Conservation (phyloP, 1,140 invertebrate species). For the Solen grandis region DNA sequence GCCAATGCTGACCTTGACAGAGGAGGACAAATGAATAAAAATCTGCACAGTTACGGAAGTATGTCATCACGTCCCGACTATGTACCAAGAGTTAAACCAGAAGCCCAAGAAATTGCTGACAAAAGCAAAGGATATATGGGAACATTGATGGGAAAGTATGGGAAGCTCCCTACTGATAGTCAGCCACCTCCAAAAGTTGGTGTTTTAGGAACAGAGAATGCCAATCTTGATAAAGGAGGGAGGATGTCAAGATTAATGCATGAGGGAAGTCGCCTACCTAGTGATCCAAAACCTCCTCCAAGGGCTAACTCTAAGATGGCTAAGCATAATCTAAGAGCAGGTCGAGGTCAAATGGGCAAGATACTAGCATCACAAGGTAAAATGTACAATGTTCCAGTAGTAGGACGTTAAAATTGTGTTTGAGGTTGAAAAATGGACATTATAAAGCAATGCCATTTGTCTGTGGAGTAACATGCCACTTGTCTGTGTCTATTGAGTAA, state of each 20-base stretch:
- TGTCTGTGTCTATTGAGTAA: no score
- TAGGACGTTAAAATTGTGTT: no score
- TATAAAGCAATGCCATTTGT: no score
- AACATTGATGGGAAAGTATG: conserved; percentile 69
- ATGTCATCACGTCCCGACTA: conserved; percentile 57
- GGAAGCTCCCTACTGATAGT: conserved; percentile 57
- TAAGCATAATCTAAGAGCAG: conserved; percentile 65
- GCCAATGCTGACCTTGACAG: conserved; percentile 61
- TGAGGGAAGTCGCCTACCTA: conserved; percentile 62
- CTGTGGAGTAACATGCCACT: no score
- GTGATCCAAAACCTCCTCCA: conserved; percentile 62
- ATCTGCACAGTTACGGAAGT: conserved; percentile 64
- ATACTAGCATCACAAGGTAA: conserved; percentile 67
- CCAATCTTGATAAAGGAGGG: conserved; percentile 72
- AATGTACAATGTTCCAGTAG: conserved; percentile 63
- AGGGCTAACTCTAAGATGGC: conserved; percentile 65
- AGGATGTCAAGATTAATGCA: conserved; percentile 75
- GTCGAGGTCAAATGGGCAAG: conserved; percentile 66
- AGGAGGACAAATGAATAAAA: conserved; percentile 67
- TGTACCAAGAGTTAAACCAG: conserved; percentile 71
- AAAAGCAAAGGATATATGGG: conserved; percentile 72
- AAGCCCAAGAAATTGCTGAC: conserved; percentile 71
- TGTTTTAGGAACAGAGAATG: conserved; percentile 69
- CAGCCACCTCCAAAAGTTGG: conserved; percentile 71
- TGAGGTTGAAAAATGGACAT: no score